These are phyloP conservation scores for Lordiphosa andalusiaca DNA, from an alignment of 2,888 invertebrate species.

Conservation along the genomic window DNA sequence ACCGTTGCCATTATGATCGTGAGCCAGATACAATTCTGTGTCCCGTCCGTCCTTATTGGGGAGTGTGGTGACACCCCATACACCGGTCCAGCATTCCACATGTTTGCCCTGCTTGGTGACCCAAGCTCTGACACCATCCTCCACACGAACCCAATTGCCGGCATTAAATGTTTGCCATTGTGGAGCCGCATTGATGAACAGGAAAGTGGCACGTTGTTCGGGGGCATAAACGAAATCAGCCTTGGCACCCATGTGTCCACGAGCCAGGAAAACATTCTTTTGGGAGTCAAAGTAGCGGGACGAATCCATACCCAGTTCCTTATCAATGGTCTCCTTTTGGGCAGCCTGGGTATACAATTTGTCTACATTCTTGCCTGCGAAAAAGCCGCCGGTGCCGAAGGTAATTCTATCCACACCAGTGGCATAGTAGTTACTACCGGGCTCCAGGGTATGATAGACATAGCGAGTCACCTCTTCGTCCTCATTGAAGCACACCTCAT, in stretches of 20 bases:
- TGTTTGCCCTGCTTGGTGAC: constrained; percentile 74
- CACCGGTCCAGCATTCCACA: constrained; percentile 82
- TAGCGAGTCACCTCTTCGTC: constrained; percentile 75
- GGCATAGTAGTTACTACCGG: constrained; percentile 79
- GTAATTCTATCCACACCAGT: constrained; percentile 74
- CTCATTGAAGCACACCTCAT: constrained; percentile 79
- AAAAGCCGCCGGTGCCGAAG: constrained; percentile 72
- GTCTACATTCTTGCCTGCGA: constrained; percentile 70
- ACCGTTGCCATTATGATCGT: constrained; percentile 63
- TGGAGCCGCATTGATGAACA: constrained; percentile 82
- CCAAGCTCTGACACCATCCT: constrained; percentile 80
- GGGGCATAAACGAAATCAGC: constrained; percentile 81
- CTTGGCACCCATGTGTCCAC: constrained; percentile 82
- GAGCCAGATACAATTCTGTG: constrained; percentile 75
- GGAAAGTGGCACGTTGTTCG: constrained; percentile 81
- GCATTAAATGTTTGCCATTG: constrained; percentile 83
- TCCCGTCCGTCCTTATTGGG: constrained; percentile 79
- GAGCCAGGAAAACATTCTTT: constrained; percentile 74
- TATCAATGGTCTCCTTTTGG: constrained; percentile 74
- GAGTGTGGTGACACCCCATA: constrained; percentile 81
- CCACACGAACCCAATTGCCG: constrained; percentile 82
- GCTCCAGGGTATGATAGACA: constrained; percentile 72
- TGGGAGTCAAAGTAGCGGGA: constrained; percentile 47
- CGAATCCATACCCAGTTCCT: constrained; percentile 65
- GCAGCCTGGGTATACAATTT: constrained; percentile 70